A percentile compares a stretch with the other conserved stretches of the same genome.
These are phyloP conservation scores for Hirtodrosophila confusa DNA, from an alignment of 2,888 invertebrate species.

Conservation along the genomic window DNA sequence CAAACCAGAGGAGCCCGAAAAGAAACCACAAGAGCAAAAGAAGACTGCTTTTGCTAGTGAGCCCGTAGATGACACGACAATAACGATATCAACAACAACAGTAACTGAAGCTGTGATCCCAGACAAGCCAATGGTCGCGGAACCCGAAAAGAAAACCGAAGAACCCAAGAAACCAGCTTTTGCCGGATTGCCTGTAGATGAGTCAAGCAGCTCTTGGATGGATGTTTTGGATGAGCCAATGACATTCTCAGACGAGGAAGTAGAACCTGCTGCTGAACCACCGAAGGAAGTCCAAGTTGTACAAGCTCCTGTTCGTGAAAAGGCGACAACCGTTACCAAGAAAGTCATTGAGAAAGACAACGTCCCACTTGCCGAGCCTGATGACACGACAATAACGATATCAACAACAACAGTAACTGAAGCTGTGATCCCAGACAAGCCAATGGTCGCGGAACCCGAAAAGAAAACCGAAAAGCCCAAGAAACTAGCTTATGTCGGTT, in stretches of 20 bases:
- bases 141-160: conserved; percentile 19
- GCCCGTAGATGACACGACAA: too few species aligned
- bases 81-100: too few species aligned
- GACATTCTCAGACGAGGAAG: conserved; percentile 72
- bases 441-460: conserved; percentile 4
- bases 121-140: not conserved
- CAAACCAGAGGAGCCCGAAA: conserved; percentile 1
- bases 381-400: too few species aligned
- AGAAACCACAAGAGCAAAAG: not conserved
- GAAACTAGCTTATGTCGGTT: conserved; percentile 68
- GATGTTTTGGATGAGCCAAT: conserved; percentile 81
- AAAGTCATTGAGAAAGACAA: conserved; percentile 11
- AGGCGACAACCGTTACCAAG: not conserved
- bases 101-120: too few species aligned
- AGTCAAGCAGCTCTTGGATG: conserved; percentile 64
- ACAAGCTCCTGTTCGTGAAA: not conserved
- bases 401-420: too few species aligned
- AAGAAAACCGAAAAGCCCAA: conserved; percentile 39
- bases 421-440: too few species aligned
- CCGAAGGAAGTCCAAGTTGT: not conserved
- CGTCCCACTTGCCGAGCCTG: conserved; percentile 1
- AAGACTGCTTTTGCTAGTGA: not conserved
- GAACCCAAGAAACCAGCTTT: conserved; percentile 60
- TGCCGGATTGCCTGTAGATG: conserved; percentile 66
- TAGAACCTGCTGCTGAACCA: conserved; percentile 9